Conservation (phyloP, 2,113 vertebrate species). For the Melanerpes formicivorus region DNA sequence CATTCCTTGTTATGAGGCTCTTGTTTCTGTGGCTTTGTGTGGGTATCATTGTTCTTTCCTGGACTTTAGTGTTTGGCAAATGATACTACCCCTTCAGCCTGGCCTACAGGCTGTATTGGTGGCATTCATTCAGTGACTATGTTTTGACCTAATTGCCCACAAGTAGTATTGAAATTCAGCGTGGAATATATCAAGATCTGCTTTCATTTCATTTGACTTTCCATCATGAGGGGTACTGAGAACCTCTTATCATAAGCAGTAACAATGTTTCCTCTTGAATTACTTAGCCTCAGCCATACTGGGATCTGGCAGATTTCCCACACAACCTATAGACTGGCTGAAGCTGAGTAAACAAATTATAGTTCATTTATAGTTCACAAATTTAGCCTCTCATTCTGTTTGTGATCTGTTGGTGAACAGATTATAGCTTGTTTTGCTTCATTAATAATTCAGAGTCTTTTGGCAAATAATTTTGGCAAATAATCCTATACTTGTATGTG, state of each 20-base stretch:
- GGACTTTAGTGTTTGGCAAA: neutral
- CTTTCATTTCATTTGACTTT: conserved; percentile 39
- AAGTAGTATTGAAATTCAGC: neutral
- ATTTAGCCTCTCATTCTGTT: conserved; percentile 32
- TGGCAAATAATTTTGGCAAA: neutral
- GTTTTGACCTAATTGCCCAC: neutral
- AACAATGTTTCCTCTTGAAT: conserved; percentile 50
- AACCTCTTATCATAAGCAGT: neutral
- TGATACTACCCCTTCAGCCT: neutral
- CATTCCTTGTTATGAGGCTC: neutral
- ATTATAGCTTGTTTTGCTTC: conserved; percentile 40
- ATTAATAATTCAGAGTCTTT: conserved; percentile 46
- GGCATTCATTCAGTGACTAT: neutral
- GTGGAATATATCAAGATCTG: neutral
- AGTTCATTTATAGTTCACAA: conserved; percentile 45
- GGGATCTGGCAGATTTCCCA: conserved; percentile 28
- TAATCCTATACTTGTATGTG: neutral
- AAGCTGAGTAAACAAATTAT: conserved; percentile 51
- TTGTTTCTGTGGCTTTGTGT: neutral
- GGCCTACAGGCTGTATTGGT: accelerated
- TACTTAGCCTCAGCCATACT: neutral
- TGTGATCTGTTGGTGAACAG: neutral
- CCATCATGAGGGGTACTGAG: conserved; percentile 21
- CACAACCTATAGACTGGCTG: conserved; percentile 38
- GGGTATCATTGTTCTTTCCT: neutral